phyloP scores from a whole-genome alignment of 2,888 invertebrate genomes.

The Ophion ventricosus region DNA sequence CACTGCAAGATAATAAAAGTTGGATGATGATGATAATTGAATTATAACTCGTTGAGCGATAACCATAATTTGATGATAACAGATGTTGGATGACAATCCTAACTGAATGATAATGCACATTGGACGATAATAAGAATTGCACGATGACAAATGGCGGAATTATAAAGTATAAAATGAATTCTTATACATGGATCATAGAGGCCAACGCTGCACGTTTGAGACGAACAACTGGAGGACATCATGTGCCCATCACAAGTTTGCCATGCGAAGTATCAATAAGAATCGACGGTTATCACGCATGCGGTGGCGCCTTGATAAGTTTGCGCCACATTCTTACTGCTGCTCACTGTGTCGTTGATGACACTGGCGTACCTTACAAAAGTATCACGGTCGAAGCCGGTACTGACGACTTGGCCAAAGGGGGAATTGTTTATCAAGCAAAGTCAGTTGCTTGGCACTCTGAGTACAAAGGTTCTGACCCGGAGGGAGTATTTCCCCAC shows the following conservation, averaged over 20 bases:
- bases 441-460: slow-evolving; percentile 38
- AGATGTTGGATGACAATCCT: too few species aligned
- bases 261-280: slow-evolving; percentile 69
- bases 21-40: background rate
- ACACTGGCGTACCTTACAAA: slow-evolving; percentile 66
- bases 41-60: too few species aligned
- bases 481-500: slow-evolving; percentile 13
- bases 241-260: slow-evolving; percentile 50
- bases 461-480: too few species aligned
- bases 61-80: too few species aligned
- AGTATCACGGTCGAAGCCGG: slow-evolving; percentile 63
- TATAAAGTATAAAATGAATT: too few species aligned
- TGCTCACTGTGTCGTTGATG: slow-evolving; percentile 67
- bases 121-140: too few species aligned
- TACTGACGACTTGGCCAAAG: slow-evolving; percentile 24
- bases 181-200: too few species aligned
- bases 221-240: slow-evolving; percentile 63
- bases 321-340: slow-evolving; percentile 67
- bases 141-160: too few species aligned
- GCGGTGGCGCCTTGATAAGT: slow-evolving; percentile 69
- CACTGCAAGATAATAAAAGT: too few species aligned
- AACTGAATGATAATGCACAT: too few species aligned
- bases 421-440: slow-evolving; percentile 62
- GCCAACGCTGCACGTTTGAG: slow-evolving; percentile 43
- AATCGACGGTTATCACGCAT: slow-evolving; percentile 62